Percentiles rank a stretch among this genome's conserved stretches.
phyloP scores from a whole-genome alignment of 2,888 invertebrate species.

The Phortica okadai region DNA sequence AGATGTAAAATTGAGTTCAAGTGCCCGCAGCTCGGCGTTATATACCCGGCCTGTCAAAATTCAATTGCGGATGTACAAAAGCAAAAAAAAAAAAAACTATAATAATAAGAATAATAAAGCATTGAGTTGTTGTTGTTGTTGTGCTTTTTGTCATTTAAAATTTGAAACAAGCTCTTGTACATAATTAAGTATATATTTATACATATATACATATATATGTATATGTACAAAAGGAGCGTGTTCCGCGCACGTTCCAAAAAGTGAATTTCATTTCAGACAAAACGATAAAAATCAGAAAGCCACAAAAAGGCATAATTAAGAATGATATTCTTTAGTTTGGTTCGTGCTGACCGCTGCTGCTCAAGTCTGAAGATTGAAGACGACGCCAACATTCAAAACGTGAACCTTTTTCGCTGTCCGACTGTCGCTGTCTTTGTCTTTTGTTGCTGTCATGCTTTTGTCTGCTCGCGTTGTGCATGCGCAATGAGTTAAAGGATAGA shows the following conservation, averaged over 20 bases:
- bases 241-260: slow-evolving; percentile 67
- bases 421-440: slow-evolving; percentile 32
- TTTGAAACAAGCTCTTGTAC: slow-evolving; percentile 26
- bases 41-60: not conserved
- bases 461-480: slow-evolving; percentile 48
- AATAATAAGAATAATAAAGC: slow-evolving; percentile 24
- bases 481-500: slow-evolving; percentile 54
- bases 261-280: slow-evolving; percentile 34
- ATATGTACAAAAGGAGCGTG: slow-evolving; percentile 40
- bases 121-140: slow-evolving; percentile 39
- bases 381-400: slow-evolving; percentile 30
- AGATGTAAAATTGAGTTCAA: not conserved
- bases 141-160: slow-evolving; percentile 38
- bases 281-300: slow-evolving; percentile 45
- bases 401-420: slow-evolving; percentile 34
- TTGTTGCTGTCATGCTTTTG: not conserved
- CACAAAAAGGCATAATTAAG: slow-evolving; percentile 57
- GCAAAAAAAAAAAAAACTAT: slow-evolving; percentile 3
- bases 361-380: too few relatives aligned
- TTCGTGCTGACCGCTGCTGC: not conserved
- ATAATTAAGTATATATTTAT: slow-evolving; percentile 25
- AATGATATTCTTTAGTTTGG: slow-evolving; percentile 45
- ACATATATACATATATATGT: too few relatives aligned
- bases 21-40: not conserved
- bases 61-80: slow-evolving; percentile 1